Conservation (phyloP, 2,113 vertebrate species). For the Sapajus apella region DNA sequence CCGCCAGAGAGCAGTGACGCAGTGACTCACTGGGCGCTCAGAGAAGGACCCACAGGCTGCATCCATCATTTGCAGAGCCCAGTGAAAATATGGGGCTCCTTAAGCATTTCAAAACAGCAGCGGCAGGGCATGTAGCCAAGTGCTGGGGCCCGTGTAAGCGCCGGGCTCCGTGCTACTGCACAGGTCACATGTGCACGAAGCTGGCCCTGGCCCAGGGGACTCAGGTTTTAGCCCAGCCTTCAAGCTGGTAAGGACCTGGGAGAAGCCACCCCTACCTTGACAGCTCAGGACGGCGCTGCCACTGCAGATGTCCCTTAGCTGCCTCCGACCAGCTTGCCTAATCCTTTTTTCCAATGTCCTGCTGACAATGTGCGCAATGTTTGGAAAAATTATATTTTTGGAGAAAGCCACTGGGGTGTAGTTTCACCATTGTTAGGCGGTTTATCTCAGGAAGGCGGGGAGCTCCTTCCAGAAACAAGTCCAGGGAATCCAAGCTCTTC, state of each 20-base stretch:
- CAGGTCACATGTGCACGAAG: rapidly evolving
- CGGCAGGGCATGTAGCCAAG: neutral
- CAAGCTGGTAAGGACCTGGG: neutral
- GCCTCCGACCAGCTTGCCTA: neutral
- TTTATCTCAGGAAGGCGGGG: neutral
- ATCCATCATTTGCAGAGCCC: rapidly evolving
- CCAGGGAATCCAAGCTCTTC: neutral
- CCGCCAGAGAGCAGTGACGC: neutral
- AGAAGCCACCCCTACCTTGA: neutral
- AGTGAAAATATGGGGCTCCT: neutral
- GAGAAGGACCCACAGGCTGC: neutral
- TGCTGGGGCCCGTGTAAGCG: neutral
- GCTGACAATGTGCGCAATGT: neutral
- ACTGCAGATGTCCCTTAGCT: rapidly evolving
- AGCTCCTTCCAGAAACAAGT: neutral
- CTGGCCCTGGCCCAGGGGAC: neutral
- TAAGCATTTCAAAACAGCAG: neutral
- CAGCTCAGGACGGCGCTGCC: neutral
- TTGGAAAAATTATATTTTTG: neutral
- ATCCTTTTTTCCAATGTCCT: neutral
- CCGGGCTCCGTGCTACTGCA: neutral
- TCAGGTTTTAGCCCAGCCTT: neutral
- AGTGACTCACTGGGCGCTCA: rapidly evolving
- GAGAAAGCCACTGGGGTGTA: neutral
- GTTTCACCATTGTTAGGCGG: neutral